Evolutionary conservation across 2,797 vertebrate species (phyloP), one percentile per base, ranked within the genome.

Genomic region (Hyperoplus lanceolatus): DNA sequence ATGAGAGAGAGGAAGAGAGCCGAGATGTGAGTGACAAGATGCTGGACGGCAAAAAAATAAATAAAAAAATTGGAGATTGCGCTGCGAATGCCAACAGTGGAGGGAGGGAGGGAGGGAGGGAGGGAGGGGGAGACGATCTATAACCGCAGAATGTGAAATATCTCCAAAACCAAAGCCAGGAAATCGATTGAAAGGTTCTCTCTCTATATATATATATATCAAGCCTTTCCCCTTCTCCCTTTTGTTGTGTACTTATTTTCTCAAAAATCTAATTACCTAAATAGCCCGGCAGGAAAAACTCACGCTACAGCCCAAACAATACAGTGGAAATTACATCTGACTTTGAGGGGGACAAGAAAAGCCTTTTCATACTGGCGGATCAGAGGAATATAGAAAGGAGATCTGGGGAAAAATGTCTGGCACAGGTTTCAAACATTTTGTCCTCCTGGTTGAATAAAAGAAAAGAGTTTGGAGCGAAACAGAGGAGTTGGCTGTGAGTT

Each of bases 181-280:
- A 88, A 89, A 93, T 90, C 79, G 65, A 92, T 91, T 86, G 75
- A 87, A 84, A 86, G 53, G 53, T 84, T 87, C 77, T 87, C 88
- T 21, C n/a, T n/a, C n/a, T n/a, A n/a, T n/a, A 21, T 21, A 21
- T 21, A 21, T 21, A 21, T 21, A 21, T 21, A 21, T 21, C 21
- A 55, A 82, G 63, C 41, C 61, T 16, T 14, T 55, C 68, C 71
- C 49, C 60, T 18, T 39, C 51, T 59, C 29, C 38, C 36, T 70
- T 76, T 75, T 77, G 45, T 58, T 74, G 38, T 57, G 15, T 45
- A 29, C 66, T 77, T 80, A 59, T 78, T 76, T 73, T 62, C 68
- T 78, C 42, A 66, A 71, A 83, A 88, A 87, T 86, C 51, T 15
- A 91, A 88, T 90, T 82, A 90, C 64, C 63, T 67, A 83, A 81